Base-by-base conservation (phyloP, 2,113 vertebrate species). In the Passerina amoena region DNA sequence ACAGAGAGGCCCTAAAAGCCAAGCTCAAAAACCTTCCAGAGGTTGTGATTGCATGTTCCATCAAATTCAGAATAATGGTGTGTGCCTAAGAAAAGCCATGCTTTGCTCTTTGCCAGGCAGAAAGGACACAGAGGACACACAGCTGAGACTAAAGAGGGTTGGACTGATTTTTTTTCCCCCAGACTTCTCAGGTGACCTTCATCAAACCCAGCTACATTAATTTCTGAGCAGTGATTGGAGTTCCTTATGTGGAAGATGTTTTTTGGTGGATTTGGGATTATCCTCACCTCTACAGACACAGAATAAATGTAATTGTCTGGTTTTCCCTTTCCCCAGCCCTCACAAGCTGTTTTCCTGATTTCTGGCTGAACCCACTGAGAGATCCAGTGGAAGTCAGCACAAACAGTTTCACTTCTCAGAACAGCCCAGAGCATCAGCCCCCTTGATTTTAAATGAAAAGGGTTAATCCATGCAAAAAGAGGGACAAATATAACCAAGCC, bases 41-140 rank as follows among this genome's bases (percentile, higher is more conserved):
- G n/a, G 5, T 1, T 1, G 30, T 35, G 81, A 42, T 1, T 1
- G 0, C 12, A 23, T 3, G 8, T 48, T 48, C 60, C n/a, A 11
- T 40, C 35, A 21, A 63, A 53, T 23, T 51, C 60, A 42, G 35
- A 48, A n/a, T 28, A 48, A n/a, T 3, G 24, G 6, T 14, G 20
- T 0, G 0, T 25, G 22, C 12, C 47, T 11, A 21, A 70, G 50
- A 16, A 76, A 69, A 82, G 16, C 51, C 42, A 17, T 6, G 15
- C 17, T n/a, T 4, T 13, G 25, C 19, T 94, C 50, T 6, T 17
- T 35, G 22, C 27, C 57, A 80, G 3, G 23, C 53, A 66, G 38
- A 51, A 51, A 14, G 45, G 63, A 37, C 51, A 31, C 47, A 38
- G 73, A 53, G 33, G 38, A 42, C 15, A 59, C 37, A 13, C 5